These are phyloP conservation scores for Bettongia penicillata DNA, from an alignment of 2,113 vertebrate species.

Conservation along the genomic window DNA sequence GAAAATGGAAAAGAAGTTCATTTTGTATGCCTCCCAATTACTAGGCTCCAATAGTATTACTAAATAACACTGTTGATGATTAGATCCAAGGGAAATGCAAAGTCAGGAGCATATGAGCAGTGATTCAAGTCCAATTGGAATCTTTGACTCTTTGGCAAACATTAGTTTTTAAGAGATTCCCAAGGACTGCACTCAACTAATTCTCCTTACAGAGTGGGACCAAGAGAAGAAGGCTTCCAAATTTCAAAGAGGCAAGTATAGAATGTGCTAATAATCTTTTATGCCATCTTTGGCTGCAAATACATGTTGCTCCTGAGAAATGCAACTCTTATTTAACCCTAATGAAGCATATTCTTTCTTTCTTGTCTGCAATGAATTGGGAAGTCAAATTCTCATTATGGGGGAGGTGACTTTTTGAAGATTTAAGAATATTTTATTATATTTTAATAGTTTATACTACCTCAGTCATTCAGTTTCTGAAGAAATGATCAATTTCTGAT, in stretches of 20 bases:
- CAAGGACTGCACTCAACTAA: neutral
- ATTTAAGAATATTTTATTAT: slow-evolving; percentile 3
- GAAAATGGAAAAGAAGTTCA: slow-evolving; percentile 40
- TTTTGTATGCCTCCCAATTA: slow-evolving; percentile 49
- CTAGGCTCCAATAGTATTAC: slow-evolving; percentile 39
- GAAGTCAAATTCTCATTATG: slow-evolving; percentile 2
- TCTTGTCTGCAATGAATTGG: neutral
- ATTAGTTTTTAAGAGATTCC: slow-evolving; percentile 60
- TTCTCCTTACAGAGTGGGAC: slow-evolving; percentile 2
- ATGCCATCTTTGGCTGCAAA: neutral
- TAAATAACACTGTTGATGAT: slow-evolving; percentile 50
- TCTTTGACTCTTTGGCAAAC: neutral
- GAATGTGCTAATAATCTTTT: neutral
- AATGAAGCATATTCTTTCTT: slow-evolving; percentile 9
- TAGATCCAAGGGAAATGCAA: slow-evolving; percentile 54
- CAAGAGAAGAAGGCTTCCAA: neutral
- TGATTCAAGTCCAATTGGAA: slow-evolving; percentile 28
- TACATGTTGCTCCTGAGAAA: accelerated
- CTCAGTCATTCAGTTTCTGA: neutral
- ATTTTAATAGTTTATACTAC: slow-evolving; percentile 25
- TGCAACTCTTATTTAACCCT: neutral
- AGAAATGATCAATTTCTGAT: neutral
- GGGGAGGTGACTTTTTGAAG: neutral
- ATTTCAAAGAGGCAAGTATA: neutral
- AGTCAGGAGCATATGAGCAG: slow-evolving; percentile 44